These are phyloP conservation scores for Gandaritis pyraliata DNA, from an alignment of 2,888 invertebrate genomes.

Conservation along the genomic window DNA sequence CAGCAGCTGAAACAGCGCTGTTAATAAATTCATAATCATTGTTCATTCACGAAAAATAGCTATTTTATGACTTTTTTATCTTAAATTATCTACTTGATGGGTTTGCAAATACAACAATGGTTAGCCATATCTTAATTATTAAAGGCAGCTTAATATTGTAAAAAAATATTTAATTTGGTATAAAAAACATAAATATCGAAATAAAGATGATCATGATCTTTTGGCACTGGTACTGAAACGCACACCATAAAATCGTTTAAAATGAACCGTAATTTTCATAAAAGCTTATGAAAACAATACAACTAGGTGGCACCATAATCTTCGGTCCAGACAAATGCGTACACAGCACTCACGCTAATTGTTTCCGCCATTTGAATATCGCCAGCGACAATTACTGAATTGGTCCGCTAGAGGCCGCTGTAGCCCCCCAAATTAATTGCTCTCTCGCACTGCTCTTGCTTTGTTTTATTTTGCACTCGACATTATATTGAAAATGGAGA, in stretches of 20 bases:
- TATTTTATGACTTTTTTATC: no score
- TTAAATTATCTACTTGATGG: no score
- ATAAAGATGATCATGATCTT: no score
- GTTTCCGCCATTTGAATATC: slow-evolving; percentile 85
- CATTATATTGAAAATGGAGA: slow-evolving; percentile 51
- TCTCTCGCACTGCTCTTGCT: slow-evolving; percentile 56
- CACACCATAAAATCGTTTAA: background rate
- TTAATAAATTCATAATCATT: no score
- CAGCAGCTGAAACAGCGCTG: no score
- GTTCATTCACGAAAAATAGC: no score
- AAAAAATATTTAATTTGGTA: no score
- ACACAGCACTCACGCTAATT: slow-evolving; percentile 81
- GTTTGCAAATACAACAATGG: no score
- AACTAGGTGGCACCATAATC: slow-evolving; percentile 26
- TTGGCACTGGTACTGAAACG: no score
- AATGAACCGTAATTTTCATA: slow-evolving; percentile 26
- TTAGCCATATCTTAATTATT: no score
- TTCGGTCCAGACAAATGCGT: slow-evolving; percentile 56
- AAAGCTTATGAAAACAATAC: slow-evolving; percentile 35
- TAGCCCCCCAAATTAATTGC: slow-evolving; percentile 79
- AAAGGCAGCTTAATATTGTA: no score
- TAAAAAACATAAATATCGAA: no score
- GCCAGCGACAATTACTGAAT: slow-evolving; percentile 81
- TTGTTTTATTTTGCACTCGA: slow-evolving; percentile 71
- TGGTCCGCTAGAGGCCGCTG: slow-evolving; percentile 71